Base-by-base conservation (phyloP, 2,888 invertebrate genomes). In the Nymphalis polychloros region DNA sequence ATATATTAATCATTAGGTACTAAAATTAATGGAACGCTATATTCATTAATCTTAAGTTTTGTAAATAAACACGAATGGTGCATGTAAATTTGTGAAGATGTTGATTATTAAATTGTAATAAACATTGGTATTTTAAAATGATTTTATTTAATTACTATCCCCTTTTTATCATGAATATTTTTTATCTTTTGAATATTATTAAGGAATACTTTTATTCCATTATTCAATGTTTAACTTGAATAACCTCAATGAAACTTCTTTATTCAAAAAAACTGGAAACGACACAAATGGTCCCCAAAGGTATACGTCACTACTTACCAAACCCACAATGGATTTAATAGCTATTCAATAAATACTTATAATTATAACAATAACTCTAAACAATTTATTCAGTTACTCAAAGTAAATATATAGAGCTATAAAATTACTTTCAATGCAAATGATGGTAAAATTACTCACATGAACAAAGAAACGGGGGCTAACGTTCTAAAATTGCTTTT, bases 91-190 rank as follows among this genome's bases (percentile, higher is more conserved):
- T 71, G 63, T 72, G 60, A 67, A 67, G 64, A 64, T 50, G 53
- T 64, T 67, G 46, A 55, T 48, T 68, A 68, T 59, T 27, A 46
- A 67, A 52, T 52, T 67, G 47, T 63, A 70, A 70, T 67, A 49
- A 85, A 87, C 78, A 78, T 81, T 80, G 85, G 76, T 85, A 84
- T 84, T 63, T 63, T 83, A 55, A 27, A 31, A 31, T 31, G 31
- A 17, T 52, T 55, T n/a, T 27, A 31, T 55, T 31, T 79, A 48
- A 73, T 74, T 70, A 68, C 16, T n/a, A 0, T 23, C 13, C 19
- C 27, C 27, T 31, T 31, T 23, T 23, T 27, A 16, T 16, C 13
- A 19, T 50, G 10, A 10, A 19, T 10, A 48, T 48, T 17, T 10
- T 48, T 48, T 16, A 48, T 48, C 16, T 48, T 8, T 19, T 19